Evolutionary conservation across 2,113 vertebrate genomes (phyloP).

Genomic region (Australoheros scitulus): DNA sequence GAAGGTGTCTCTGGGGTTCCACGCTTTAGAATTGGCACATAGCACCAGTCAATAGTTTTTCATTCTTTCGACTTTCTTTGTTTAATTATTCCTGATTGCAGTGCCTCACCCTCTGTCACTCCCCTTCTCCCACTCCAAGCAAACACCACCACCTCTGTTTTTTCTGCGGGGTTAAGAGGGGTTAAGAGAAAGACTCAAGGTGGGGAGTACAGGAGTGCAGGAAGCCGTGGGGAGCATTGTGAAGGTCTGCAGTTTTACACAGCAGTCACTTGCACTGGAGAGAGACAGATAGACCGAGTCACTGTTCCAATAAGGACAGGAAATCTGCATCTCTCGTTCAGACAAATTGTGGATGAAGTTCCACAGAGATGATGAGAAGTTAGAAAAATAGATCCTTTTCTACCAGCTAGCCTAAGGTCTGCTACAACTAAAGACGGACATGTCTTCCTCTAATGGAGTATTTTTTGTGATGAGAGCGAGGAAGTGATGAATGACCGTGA

Average conservation of each 20-base stretch:
- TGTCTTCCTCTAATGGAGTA: slow-evolving; percentile 70
- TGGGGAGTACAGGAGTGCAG: not conserved
- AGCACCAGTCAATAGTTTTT: slow-evolving; percentile 49
- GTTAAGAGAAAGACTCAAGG: slow-evolving; percentile 39
- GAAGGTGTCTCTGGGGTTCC: slow-evolving; percentile 51
- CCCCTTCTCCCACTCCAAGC: slow-evolving; percentile 23
- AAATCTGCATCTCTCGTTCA: slow-evolving; percentile 46
- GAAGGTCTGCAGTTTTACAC: slow-evolving; percentile 58
- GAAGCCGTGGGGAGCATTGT: slow-evolving; percentile 21
- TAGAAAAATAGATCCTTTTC: slow-evolving; percentile 25
- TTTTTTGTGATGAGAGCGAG: slow-evolving; percentile 33
- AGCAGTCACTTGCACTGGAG: slow-evolving; percentile 76
- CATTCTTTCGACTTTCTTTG: slow-evolving; percentile 28
- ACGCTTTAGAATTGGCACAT: slow-evolving; percentile 73
- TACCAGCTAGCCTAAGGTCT: slow-evolving; percentile 74
- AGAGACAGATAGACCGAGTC: slow-evolving; percentile 35
- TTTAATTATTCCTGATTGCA: slow-evolving; percentile 47
- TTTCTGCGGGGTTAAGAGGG: slow-evolving; percentile 21
- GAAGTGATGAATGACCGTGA: slow-evolving; percentile 39
- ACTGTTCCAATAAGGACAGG: slow-evolving; percentile 32
- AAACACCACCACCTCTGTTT: slow-evolving; percentile 45
- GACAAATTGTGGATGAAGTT: slow-evolving; percentile 46
- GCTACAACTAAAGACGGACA: slow-evolving; percentile 53
- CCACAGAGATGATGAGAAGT: slow-evolving; percentile 39
- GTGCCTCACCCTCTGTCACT: slow-evolving; percentile 60